Evolutionary conservation across 2,797 vertebrate species (phyloP), one percentile per base, ranked within the genome.

Genomic region (Crypturellus tataupa): DNA sequence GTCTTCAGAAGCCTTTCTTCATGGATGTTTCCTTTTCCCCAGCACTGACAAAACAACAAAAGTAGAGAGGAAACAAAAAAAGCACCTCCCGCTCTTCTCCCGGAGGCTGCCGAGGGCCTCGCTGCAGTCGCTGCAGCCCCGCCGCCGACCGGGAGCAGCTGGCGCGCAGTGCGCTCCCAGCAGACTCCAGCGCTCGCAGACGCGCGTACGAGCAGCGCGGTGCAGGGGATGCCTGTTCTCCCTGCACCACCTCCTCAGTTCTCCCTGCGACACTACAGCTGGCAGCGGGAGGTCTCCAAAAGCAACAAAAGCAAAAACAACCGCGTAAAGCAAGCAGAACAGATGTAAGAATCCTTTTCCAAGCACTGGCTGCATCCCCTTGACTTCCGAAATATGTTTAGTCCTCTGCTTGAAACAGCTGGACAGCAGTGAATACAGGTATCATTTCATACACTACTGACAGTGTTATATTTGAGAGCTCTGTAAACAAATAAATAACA

Each of bases 371-470:
- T 65, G 29, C 47, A 89, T 25, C 33, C 40, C 42, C 39, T 77
- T 92, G 67, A 92, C 89, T 92, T 87, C 44, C 86, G 59, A 89
- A 94, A 92, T 69, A 53, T 1, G 3, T 84, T 94, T 93, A 88
- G 63, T 20, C 91, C 51, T 88, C 76, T 75, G 83, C 63, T 53
- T 72, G 77, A 87, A 95, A 89, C 67, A 93, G 93, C 83, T 72
- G 27, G 81, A 94, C 51, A 86, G 9, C 35, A 40, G 2, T 68
- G 53, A 91, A 90, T 86, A 86, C 5, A 88, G 77, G 40, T 68
- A 92, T 84, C 90, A 81, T 88, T 94, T 90, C 64, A 94, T 75
- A 80, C 27, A 83, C 49, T 83, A 58, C 65, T 39, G 68, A 90
- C 94, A 93, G 78, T 7, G n/a, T 58, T 58, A 20, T 91, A 80